A percentile compares a stretch with the other conserved stretches of the same genome.
Evolutionary conservation across 1,140 invertebrate species (phyloP).

Genomic region (Sesamia nonagrioides): DNA sequence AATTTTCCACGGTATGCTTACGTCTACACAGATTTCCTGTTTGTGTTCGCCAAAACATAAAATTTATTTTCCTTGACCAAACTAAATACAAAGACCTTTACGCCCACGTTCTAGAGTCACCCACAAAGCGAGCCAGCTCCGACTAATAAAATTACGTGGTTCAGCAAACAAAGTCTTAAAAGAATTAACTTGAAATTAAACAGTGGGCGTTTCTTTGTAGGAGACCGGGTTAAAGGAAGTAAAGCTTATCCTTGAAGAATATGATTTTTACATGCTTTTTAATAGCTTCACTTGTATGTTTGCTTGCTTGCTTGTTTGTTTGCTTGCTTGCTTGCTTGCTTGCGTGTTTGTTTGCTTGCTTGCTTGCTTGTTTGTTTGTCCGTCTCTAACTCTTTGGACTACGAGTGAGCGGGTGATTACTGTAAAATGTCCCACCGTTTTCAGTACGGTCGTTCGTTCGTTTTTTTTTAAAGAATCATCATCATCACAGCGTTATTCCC

Average conservation of each 20-base stretch:
- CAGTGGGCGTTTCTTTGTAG: constrained; percentile 9
- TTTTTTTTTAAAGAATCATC: too few species aligned
- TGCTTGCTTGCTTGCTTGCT: too few species aligned
- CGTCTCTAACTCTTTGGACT: too few species aligned
- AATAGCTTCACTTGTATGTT: too few species aligned
- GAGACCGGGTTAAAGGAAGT: background rate
- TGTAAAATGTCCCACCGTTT: too few species aligned
- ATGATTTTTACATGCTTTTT: too few species aligned
- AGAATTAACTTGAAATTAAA: background rate
- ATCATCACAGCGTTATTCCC: too few species aligned
- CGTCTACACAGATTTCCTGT: background rate
- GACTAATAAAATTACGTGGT: constrained; percentile 4
- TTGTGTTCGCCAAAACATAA: background rate
- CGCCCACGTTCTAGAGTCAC: background rate
- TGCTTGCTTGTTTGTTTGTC: too few species aligned
- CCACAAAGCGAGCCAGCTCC: background rate
- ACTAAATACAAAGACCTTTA: background rate
- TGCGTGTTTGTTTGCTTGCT: too few species aligned
- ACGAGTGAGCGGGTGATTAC: too few species aligned
- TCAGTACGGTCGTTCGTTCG: too few species aligned
- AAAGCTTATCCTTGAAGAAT: background rate
- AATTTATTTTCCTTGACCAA: background rate
- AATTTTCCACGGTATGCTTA: background rate
- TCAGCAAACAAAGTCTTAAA: background rate
- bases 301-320: too few species aligned